These are phyloP conservation scores for Chymomyza costata DNA, from an alignment of 1,140 invertebrate genomes.

Conservation along the genomic window DNA sequence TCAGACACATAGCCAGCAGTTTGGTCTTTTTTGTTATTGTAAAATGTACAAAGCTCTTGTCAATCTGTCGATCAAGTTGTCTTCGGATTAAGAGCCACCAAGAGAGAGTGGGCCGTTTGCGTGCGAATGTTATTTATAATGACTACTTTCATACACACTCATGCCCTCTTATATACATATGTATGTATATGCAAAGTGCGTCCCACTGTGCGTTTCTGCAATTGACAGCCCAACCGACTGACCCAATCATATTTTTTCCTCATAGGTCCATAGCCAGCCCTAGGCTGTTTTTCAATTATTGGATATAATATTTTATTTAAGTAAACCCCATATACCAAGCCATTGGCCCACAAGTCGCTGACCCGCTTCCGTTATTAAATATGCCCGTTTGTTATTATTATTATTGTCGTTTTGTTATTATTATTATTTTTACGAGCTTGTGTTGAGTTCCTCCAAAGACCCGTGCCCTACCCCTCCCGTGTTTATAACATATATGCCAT, in stretches of 20 bases:
- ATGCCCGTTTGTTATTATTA: background rate
- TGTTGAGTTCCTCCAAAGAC: background rate
- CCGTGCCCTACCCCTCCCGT: slow-evolving; percentile 9
- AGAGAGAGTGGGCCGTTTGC: too few relatives aligned
- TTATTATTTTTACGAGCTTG: slow-evolving; percentile 15
- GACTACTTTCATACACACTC: too few relatives aligned
- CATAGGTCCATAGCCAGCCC: too few relatives aligned
- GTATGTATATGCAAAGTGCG: background rate
- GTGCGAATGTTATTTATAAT: too few relatives aligned
- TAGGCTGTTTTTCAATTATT: slow-evolving; percentile 72
- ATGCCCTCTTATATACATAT: slow-evolving; percentile 9
- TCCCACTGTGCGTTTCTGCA: slow-evolving; percentile 20
- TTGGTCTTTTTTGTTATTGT: too few relatives aligned
- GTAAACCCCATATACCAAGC: slow-evolving; percentile 43
- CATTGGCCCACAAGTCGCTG: slow-evolving; percentile 26
- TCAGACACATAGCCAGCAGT: too few relatives aligned
- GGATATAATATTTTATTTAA: too few relatives aligned
- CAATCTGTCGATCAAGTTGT: too few relatives aligned
- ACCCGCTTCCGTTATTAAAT: slow-evolving; percentile 45
- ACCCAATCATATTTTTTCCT: background rate
- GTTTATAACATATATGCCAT: slow-evolving; percentile 10
- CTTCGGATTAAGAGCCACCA: too few relatives aligned
- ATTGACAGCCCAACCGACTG: slow-evolving; percentile 35
- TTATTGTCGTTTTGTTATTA: slow-evolving; percentile 15
- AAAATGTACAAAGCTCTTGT: too few relatives aligned